Percentiles rank a stretch among this genome's conserved stretches.
Conservation (phyloP, 1,140 invertebrate genomes). For the Drosophila arawakana region DNA sequence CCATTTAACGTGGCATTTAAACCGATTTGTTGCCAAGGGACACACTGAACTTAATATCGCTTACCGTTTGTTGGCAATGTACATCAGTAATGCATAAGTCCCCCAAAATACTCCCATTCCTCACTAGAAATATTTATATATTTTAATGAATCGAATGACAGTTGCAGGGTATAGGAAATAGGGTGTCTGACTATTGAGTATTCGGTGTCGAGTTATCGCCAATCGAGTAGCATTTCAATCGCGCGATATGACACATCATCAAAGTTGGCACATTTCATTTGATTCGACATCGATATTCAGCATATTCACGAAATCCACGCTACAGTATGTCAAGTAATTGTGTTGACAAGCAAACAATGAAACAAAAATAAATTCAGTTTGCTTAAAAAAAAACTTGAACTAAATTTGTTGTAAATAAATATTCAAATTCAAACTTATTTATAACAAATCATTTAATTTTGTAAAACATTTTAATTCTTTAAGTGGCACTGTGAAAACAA, state of each 20-base stretch:
- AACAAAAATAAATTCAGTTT: no score
- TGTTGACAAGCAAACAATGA: no score
- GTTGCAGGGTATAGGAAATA: background rate
- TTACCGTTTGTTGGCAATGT: slow-evolving; percentile 32
- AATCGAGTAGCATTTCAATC: slow-evolving; percentile 69
- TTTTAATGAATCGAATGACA: slow-evolving; percentile 71
- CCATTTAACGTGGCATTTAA: slow-evolving; percentile 75
- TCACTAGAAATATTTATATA: background rate
- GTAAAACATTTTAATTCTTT: no score
- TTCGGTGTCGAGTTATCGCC: background rate
- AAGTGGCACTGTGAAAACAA: no score
- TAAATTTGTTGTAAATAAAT: no score
- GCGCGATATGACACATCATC: slow-evolving; percentile 76
- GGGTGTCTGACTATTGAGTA: background rate
- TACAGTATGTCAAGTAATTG: no score
- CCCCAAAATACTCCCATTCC: no score
- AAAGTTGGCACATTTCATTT: slow-evolving; percentile 79
- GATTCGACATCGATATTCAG: slow-evolving; percentile 51
- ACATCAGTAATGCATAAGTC: no score
- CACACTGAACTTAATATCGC: slow-evolving; percentile 53
- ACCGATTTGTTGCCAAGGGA: slow-evolving; percentile 74
- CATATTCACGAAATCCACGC: background rate
- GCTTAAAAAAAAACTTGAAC: no score
- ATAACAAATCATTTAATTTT: no score
- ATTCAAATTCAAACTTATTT: no score